Base-by-base conservation (phyloP, 1,140 invertebrate species). In the Saccostrea echinata region DNA sequence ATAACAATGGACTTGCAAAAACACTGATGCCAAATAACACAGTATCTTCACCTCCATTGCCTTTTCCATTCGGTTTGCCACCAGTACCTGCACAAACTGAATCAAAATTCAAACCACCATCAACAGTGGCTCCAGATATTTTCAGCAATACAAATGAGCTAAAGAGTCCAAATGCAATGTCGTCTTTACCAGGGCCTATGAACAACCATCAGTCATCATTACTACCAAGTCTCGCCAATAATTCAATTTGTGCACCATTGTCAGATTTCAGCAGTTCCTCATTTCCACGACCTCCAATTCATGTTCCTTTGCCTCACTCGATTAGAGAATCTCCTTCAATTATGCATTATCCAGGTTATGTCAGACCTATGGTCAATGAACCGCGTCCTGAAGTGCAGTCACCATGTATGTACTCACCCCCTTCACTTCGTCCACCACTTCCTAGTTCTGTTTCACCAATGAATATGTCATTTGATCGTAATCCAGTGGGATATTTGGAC, bases 281-380 rank as follows among this genome's bases (percentile, higher is more conserved):
- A 76, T 84, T 71, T 84, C 53, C 86, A 27, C 82, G 76, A 57
- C 52, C 83, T 9, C 71, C 83, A 43, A 84, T 91, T n/a, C 35
- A 86, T 83, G 76, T 90, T 43, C 76, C 90, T n/a, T 80, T 87
- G 30, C 88, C 88, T 80, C 91, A 90, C 84, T 85, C 87, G 21
- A 80, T 88, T 51, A 43, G 68, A 81, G 84, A 85, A 57, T 84
- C 84, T 80, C n/a, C 81, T 35, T 64, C 64, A 21, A 30, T 84
- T 30, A 52, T 83, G 18, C 88, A 89, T 87, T 90, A 90, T 81
- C 88, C 89, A 57, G 55, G 86, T 24, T 88, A 88, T 55, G 86
- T 86, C 35, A 89, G 64, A 30, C n/a, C 83, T 61, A 85, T 64
- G 80, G 61, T 53, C 35, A 89, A 82, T 84, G 89, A 90, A 57